Evolutionary conservation across 30 jellyfish, hydroid and myxozoan genomes (phyloP), one percentile per base, ranked within the genome.

Genomic region (Sanderia malayensis): DNA sequence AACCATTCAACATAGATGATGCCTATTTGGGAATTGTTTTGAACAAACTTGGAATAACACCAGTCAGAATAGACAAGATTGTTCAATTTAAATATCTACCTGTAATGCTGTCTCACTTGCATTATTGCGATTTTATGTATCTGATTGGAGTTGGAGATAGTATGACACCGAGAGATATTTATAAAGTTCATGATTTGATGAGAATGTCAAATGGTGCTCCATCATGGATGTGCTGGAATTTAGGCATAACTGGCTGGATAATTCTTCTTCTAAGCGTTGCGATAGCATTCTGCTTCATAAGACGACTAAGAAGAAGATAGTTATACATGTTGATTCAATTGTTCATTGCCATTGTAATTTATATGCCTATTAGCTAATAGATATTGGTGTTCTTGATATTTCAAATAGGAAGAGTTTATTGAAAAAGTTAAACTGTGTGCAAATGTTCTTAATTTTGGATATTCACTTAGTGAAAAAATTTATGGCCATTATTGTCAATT

Each of bases 61-160:
- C 96, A n/a, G 31, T 37, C 22, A 21, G 63, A 17, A 47, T 89
- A 2, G 66, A 75, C 1, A 45, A 37, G 23, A 60, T 82, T 57
- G 86, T 76, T 13, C 91, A 89, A 61, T 85, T 85, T 70, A 79
- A 76, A 23, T 73, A 46, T 58, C 59, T 89, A 19, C 73, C 67
- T 13, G 86, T 70, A 1, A 46, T 89, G 37, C 76, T 78, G 4
- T 84, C 86, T 31, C 60, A 65, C 57, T 46, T 89, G 24, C 84
- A 74, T 60, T 70, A 52, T 27, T 89, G 97, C 59, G 95, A 74
- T 23, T 72, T 61, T 25, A 34, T 78, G 1, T 58, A 70, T 77
- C 61, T 82, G 17, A 82, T 89, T 47, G 92, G 93, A 8, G 47
- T 75, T n/a, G 96, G 97, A 1, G 97, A 89, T 58, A 76, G 97